A percentile compares a stretch with the other conserved stretches of the same genome.
These are phyloP conservation scores for Parasteatoda tepidariorum DNA, from an alignment of 1,140 invertebrate genomes.

Conservation along the genomic window DNA sequence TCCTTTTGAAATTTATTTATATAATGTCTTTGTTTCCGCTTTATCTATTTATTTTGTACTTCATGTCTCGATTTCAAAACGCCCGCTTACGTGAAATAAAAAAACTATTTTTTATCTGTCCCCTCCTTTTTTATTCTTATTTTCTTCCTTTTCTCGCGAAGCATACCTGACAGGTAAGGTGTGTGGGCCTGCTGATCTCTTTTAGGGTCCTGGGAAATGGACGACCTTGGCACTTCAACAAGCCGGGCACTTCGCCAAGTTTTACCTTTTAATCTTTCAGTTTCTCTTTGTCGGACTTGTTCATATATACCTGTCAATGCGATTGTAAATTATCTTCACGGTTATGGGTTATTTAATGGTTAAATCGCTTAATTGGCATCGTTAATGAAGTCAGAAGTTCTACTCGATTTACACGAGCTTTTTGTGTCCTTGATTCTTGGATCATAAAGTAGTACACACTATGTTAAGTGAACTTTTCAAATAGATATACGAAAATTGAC, in stretches of 20 bases:
- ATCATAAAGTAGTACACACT: no score
- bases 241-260: conserved; percentile 19
- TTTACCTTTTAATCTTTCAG: background rate
- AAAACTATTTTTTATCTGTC: background rate
- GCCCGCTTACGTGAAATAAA: background rate
- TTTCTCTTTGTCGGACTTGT: background rate
- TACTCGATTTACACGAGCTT: no score
- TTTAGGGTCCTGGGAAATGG: conserved; percentile 30
- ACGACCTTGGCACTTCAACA: conserved; percentile 30
- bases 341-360: background rate
- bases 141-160: background rate
- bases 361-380: no score
- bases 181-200: conserved; percentile 29
- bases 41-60: background rate
- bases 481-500: no score
- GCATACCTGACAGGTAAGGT: conserved; percentile 33
- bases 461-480: no score
- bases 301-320: background rate
- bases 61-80: background rate
- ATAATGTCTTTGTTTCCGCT: background rate
- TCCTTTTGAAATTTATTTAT: no score
- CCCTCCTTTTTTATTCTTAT: background rate
- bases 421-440: no score
- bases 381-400: no score
- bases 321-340: background rate